Evolutionary conservation across 2,113 vertebrate genomes (phyloP).

Genomic region (Mormyrus iriodes): DNA sequence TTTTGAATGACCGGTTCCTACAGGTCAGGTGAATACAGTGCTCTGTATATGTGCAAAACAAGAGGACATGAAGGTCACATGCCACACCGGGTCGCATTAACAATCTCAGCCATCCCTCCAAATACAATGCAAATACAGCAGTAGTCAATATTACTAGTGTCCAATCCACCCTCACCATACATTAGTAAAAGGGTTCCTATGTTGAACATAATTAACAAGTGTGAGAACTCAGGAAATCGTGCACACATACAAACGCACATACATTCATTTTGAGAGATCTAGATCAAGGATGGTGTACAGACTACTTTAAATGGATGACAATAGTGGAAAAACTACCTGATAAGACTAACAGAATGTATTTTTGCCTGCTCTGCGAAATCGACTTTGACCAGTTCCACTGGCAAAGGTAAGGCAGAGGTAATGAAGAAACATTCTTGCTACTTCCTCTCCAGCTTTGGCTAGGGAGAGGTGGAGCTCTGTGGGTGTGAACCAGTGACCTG

Average conservation of each 20-base stretch:
- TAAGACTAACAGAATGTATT: slow-evolving; percentile 17
- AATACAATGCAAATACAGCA: background rate
- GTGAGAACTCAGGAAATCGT: slow-evolving; percentile 51
- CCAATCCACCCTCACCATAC: slow-evolving; percentile 27
- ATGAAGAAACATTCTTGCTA: background rate
- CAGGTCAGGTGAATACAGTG: background rate
- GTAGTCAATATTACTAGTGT: background rate
- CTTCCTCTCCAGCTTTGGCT: background rate
- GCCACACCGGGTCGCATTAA: background rate
- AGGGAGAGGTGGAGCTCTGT: background rate
- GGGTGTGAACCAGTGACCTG: background rate
- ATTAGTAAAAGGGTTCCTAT: slow-evolving; percentile 56
- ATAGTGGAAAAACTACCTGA: slow-evolving; percentile 27
- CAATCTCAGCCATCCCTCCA: background rate
- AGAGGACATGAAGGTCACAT: background rate
- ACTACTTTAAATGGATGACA: background rate
- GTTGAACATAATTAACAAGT: slow-evolving; percentile 45
- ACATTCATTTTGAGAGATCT: slow-evolving; percentile 27
- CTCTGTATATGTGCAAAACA: background rate
- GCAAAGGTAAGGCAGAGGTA: slow-evolving; percentile 14
- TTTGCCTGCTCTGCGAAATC: slow-evolving; percentile 4
- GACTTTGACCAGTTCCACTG: slow-evolving; percentile 3
- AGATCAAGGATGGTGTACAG: background rate
- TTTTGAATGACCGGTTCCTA: background rate
- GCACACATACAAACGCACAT: background rate